Evolutionary conservation across 1,140 invertebrate genomes (phyloP), one percentile per base, ranked within the genome.

Genomic region (Lepidostoma basale): DNA sequence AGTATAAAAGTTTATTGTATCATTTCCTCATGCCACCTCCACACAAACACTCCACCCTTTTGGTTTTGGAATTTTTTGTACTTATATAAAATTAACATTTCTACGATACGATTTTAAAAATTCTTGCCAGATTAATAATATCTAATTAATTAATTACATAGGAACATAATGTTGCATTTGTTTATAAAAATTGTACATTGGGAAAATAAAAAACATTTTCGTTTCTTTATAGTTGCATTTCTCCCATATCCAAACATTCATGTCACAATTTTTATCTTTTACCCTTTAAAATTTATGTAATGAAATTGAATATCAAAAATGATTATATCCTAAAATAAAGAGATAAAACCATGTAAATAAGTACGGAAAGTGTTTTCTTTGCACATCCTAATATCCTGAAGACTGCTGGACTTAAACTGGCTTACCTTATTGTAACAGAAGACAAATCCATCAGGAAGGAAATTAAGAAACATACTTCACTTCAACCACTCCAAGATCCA

Each of bases 281-380:
- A 62, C 60, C 64, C 64, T 67, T 73, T 42, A n/a, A 73, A 67
- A 72, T 64, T 56, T 72, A 73, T 73, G 71, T 73, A 73, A 66
- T 73, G 47, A 73, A 73, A 73, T 68, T 68, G 45, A 72, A 68
- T 72, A 72, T 72, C 70, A 68, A 72, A 65, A 64, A 71, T 72
- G 70, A 72, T 73, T 73, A 73, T 73, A 73, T 73, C 71, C 71
- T 69, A 67, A 69, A 73, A 73, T 73, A 73, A 73, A 73, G 64
- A 69, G 64, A 69, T 68, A 64, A 67, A 69, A 73, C 58, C 58
- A 54, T 68, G 66, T 68, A 68, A 68, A 68, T 68, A 68, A 54
- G 67, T 56, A 67, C 25, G 47, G 30, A 12, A 9, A 40, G 39
- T 58, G 45, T 49, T 70, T 67, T 62, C 23, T 62, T 66, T 23